Evolutionary conservation across 2,797 vertebrate genomes (phyloP), one percentile per base, ranked within the genome.

Genomic region (Aphelocoma californica): DNA sequence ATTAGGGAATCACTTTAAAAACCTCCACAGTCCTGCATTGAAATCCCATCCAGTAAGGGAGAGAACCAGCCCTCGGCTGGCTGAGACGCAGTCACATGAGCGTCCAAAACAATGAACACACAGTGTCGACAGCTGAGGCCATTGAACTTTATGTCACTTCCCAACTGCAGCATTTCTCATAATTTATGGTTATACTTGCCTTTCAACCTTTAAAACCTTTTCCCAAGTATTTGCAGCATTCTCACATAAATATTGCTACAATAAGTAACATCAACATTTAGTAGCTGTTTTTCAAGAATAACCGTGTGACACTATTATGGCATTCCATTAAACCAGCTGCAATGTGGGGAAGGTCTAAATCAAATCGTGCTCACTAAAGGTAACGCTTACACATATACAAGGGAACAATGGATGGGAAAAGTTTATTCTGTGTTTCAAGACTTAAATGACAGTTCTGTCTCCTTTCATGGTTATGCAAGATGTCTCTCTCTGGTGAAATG

Each of bases 261-360:
- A 95, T 97, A 96, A 97, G 97, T 95, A 96, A 88, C 93, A 96
- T 91, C 96, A 97, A 73, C 92, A 95, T 96, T 94, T 96, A 96
- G 95, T 94, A 97, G 97, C 85, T 97, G 94, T 97, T 97, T 97
- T 98, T 96, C 94, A 97, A 94, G 96, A 95, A 96, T 95, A 97
- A 92, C 92, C 88, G 92, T 97, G 93, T 97, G 97, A 97, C 96
- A 96, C 96, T 96, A 95, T 97, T 97, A 97, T 93, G 85, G 92
- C 91, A 89, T 97, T 92, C 77, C 95, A 97, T 97, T 95, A 97
- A 97, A 96, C 81, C 92, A 95, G 93, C 92, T 95, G 90, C 91
- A 89, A 9, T 95, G 86, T 95, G 93, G 48, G 95, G 82, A 86
- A 94, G 81, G 65, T 73, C 93, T 97, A 96, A 96, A 96, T 85